Evolutionary conservation across 2,888 invertebrate genomes (phyloP).

Genomic region (Cosmopolites sordidus): DNA sequence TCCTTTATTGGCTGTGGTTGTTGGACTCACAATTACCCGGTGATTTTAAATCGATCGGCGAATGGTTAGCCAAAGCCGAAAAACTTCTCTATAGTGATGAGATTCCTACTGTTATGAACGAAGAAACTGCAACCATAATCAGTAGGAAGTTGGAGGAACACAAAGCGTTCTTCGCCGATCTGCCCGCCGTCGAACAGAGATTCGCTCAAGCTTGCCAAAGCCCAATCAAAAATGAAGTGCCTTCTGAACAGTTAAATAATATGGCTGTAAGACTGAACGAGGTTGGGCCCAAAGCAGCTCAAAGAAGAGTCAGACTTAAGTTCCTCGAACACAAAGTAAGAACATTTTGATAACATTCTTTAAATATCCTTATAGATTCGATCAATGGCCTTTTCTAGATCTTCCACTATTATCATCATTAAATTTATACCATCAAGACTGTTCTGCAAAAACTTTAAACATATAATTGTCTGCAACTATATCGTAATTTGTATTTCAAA

Average conservation of each 20-base stretch:
- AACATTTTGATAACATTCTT: too few relatives aligned
- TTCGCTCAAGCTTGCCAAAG: slow-evolving; percentile 72
- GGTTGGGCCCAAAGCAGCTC: slow-evolving; percentile 71
- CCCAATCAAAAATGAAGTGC: slow-evolving; percentile 65
- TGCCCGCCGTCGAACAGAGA: slow-evolving; percentile 71
- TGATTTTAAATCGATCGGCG: slow-evolving; percentile 78
- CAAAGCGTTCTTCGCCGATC: slow-evolving; percentile 80
- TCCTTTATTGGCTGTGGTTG: slow-evolving; percentile 84
- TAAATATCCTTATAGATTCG: too few relatives aligned
- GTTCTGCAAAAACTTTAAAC: too few relatives aligned
- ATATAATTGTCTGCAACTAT: too few relatives aligned
- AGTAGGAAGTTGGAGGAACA: slow-evolving; percentile 87
- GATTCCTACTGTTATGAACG: slow-evolving; percentile 79
- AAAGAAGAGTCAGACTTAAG: slow-evolving; percentile 79
- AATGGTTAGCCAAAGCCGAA: slow-evolving; percentile 88
- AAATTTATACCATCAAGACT: too few relatives aligned
- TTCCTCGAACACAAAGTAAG: slow-evolving; percentile 81
- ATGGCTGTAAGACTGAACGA: slow-evolving; percentile 74
- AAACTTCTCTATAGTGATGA: slow-evolving; percentile 75
- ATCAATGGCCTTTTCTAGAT: too few relatives aligned
- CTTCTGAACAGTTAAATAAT: slow-evolving; percentile 74
- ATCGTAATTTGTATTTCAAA: too few relatives aligned
- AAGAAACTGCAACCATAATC: slow-evolving; percentile 82
- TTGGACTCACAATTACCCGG: slow-evolving; percentile 82
- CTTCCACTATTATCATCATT: too few relatives aligned